Evolutionary conservation across 2,888 invertebrate genomes (phyloP).

Genomic region (Thymelicus lineola): DNA sequence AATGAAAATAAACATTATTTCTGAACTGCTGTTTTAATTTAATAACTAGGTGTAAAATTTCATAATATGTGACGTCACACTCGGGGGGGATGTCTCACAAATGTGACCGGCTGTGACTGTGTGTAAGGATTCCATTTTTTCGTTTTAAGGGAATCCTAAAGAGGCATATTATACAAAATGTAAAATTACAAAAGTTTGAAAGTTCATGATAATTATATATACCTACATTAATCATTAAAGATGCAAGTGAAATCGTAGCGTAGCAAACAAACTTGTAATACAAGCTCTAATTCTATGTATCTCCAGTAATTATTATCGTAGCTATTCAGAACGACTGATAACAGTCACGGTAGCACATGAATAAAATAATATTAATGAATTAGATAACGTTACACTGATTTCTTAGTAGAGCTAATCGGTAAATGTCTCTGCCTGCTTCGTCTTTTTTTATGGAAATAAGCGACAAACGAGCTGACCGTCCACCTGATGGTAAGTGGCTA

Average conservation of each 20-base stretch:
- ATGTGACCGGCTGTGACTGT: too few relatives aligned
- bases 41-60: too few relatives aligned
- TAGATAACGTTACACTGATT: not conserved
- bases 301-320: constrained; percentile 17
- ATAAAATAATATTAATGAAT: constrained; percentile 9
- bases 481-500: too few relatives aligned
- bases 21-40: too few relatives aligned
- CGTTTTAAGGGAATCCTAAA: too few relatives aligned
- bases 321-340: constrained; percentile 20
- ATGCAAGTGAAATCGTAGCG: not conserved
- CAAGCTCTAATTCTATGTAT: constrained; percentile 18
- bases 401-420: not conserved
- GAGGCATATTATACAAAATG: not conserved
- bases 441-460: too few relatives aligned
- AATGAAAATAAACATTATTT: too few relatives aligned
- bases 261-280: not conserved
- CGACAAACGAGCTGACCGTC: too few relatives aligned
- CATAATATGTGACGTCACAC: too few relatives aligned
- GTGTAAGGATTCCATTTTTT: too few relatives aligned
- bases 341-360: not conserved
- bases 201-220: not conserved
- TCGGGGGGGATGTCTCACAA: too few relatives aligned
- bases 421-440: not conserved
- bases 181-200: not conserved
- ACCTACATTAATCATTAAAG: not conserved